phyloP scores from a whole-genome alignment of 2,888 invertebrate species.

The Macaria notata region DNA sequence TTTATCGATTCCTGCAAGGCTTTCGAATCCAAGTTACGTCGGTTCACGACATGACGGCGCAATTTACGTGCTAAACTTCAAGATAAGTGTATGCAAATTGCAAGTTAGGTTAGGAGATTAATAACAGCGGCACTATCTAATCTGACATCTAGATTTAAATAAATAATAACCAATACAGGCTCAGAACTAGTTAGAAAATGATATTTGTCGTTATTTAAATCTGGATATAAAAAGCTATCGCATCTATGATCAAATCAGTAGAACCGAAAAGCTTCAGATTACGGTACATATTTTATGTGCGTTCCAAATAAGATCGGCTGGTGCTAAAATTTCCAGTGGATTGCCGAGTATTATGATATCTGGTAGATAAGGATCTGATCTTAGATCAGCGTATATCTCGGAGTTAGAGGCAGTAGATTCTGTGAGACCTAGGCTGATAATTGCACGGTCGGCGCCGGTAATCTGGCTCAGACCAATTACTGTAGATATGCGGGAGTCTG shows the following conservation, averaged over 20 bases:
- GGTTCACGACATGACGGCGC: too few species aligned
- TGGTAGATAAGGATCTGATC: background rate
- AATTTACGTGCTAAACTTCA: too few species aligned
- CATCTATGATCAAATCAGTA: too few species aligned
- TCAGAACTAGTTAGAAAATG: too few species aligned
- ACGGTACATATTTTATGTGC: background rate
- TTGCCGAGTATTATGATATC: background rate
- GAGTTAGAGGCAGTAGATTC: constrained; percentile 3
- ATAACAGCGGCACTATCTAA: constrained; percentile 7
- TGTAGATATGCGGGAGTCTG: constrained; percentile 27
- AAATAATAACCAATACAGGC: background rate
- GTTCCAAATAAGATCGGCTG: background rate
- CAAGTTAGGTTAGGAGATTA: background rate
- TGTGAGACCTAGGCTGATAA: constrained; percentile 4
- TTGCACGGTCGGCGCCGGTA: constrained; percentile 55
- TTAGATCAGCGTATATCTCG: background rate
- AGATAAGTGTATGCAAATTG: too few species aligned
- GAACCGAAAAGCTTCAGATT: background rate
- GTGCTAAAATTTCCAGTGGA: background rate
- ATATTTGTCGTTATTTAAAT: too few species aligned
- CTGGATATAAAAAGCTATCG: too few species aligned
- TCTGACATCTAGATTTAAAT: constrained; percentile 6
- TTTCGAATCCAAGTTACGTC: too few species aligned
- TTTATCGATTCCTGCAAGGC: too few species aligned
- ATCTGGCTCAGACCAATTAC: constrained; percentile 47